Percentiles rank a stretch among this genome's conserved stretches.
These are phyloP conservation scores for Hycleus phaleratus DNA, from an alignment of 1,140 invertebrate species.

Conservation along the genomic window DNA sequence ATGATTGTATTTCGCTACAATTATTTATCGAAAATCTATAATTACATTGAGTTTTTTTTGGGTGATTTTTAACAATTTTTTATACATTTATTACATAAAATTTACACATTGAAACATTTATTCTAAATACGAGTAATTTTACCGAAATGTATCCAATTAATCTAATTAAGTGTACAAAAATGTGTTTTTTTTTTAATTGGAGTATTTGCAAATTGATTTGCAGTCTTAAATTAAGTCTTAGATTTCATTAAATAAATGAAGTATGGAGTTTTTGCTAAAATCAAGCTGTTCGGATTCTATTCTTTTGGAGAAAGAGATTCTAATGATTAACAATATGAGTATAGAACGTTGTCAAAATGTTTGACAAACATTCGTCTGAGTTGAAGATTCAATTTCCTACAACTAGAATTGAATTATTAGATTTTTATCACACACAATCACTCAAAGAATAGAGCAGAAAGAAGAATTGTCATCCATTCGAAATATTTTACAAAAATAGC, in stretches of 20 bases:
- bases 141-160: too few relatives aligned
- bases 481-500: constrained; percentile 12
- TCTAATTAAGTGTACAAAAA: too few relatives aligned
- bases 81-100: constrained; percentile 7
- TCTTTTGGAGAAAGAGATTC: too few relatives aligned
- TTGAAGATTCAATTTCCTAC: too few relatives aligned
- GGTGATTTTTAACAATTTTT: not conserved
- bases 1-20: constrained; percentile 30
- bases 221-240: constrained; percentile 15
- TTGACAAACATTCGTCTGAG: too few relatives aligned
- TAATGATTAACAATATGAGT: too few relatives aligned
- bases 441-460: not conserved
- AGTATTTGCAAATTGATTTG: constrained; percentile 7
- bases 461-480: not conserved
- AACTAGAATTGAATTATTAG: constrained; percentile 5
- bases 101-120: constrained; percentile 8
- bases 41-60: not conserved
- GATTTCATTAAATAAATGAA: constrained; percentile 1
- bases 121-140: too few relatives aligned
- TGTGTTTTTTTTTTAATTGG: constrained; percentile 5
- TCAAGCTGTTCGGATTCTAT: not conserved
- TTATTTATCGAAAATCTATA: constrained; percentile 15
- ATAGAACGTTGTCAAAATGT: too few relatives aligned
- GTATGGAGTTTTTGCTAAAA: too few relatives aligned
- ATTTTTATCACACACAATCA: constrained; percentile 12